Evolutionary conservation across 2,113 vertebrate genomes (phyloP).

Genomic region (Anarhynchus alexandrinus): DNA sequence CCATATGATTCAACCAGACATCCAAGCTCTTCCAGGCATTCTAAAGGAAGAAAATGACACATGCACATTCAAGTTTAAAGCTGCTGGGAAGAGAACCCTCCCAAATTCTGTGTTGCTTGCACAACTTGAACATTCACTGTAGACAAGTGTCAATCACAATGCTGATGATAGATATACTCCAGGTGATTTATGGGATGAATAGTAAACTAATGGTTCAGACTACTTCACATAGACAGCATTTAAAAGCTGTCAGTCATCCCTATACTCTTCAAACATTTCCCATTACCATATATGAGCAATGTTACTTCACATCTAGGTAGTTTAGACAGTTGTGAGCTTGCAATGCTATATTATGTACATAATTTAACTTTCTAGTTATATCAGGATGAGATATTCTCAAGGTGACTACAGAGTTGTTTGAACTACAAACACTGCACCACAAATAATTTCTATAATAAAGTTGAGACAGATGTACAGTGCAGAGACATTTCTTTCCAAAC

Average conservation of each 20-base stretch:
- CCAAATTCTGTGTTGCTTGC: background rate
- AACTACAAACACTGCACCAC: background rate
- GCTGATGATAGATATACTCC: background rate
- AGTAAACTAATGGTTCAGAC: background rate
- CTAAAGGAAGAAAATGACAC: constrained; percentile 61
- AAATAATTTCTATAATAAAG: background rate
- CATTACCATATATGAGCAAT: background rate
- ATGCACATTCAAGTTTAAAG: background rate
- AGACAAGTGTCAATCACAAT: background rate
- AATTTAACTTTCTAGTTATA: background rate
- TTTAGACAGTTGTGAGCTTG: background rate
- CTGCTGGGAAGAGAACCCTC: background rate
- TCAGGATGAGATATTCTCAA: background rate
- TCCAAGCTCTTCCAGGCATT: constrained; percentile 96
- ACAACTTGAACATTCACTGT: background rate
- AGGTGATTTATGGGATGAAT: background rate
- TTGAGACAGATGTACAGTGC: background rate
- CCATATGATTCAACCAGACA: constrained; percentile 92
- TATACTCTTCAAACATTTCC: background rate
- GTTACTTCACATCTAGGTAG: background rate
- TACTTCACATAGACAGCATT: background rate
- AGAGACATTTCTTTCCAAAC: background rate
- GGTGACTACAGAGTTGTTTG: background rate
- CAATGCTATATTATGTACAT: accelerated
- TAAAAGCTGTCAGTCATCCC: background rate